Conservation (phyloP, 2,797 vertebrate species). For the Chiropotes sagulatus region DNA sequence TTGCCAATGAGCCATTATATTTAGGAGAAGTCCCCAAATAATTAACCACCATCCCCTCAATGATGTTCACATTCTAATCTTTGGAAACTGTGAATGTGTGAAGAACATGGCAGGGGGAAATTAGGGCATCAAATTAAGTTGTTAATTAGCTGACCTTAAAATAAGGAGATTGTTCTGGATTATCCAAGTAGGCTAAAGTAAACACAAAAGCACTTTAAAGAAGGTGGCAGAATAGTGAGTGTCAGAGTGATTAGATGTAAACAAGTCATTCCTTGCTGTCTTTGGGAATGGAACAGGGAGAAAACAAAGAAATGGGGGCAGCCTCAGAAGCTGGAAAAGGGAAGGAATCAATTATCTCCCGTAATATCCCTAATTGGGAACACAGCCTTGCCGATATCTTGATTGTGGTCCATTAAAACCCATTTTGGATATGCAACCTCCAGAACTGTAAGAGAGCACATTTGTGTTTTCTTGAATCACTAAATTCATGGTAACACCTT, state of each 20-base stretch:
- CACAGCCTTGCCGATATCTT: not conserved
- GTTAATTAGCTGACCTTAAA: not conserved
- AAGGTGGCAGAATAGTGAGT: not conserved
- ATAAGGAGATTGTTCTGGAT: not conserved
- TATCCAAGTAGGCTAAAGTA: not conserved
- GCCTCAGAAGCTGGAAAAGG: not conserved
- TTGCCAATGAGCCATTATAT: not conserved
- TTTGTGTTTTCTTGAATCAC: not conserved
- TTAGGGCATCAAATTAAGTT: not conserved
- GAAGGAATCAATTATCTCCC: not conserved
- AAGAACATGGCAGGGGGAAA: not conserved
- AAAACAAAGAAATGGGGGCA: not conserved
- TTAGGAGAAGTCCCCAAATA: not conserved
- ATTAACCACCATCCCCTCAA: not conserved
- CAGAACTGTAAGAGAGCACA: not conserved
- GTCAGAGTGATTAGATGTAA: not conserved
- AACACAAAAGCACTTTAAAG: not conserved
- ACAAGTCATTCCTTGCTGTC: not conserved
- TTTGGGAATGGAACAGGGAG: not conserved
- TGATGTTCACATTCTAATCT: not conserved
- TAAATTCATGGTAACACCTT: not conserved
- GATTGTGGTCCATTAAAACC: not conserved
- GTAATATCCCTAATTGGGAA: not conserved
- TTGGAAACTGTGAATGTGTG: not conserved
- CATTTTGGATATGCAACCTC: not conserved